Evolutionary conservation across 2,888 invertebrate species (phyloP), one percentile per base, ranked within the genome.

Genomic region (Pegoplata infirma): DNA sequence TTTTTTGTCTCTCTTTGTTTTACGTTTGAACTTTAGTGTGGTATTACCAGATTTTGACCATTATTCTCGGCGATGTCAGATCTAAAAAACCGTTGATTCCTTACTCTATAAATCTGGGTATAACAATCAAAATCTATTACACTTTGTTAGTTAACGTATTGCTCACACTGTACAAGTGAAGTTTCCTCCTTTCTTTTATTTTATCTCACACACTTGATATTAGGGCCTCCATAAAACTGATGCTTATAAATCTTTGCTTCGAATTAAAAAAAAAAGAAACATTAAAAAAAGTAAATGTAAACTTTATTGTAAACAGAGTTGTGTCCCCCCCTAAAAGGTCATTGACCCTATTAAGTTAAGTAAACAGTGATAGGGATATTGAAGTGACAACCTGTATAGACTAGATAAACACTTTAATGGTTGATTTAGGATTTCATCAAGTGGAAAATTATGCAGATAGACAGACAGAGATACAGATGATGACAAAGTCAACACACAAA

Each of bases 401-500:
- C 21, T 10, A 51, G 19, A 40, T 40, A 55, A 72, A 63, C 67
- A 74, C 74, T 74, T 74, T 61, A 59, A 74, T 67, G 74, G 53
- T 55, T 74, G 67, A 74, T 74, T 74, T 67, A 74, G 67, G 66
- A 59, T 67, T 51, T 23, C 67, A 55, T 74, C 67, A 74, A 59
- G 67, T 51, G 63, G 51, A 74, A 74, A 74, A 74, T 74, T 46
- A 61, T 74, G 46, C 32, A 61, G 59, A 53, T 53, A n/a, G n/a
- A n/a, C n/a, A n/a, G n/a, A n/a, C n/a, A n/a, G n/a, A n/a, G 53
- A 61, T 28, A 59, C 28, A 8, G 55, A 47, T 47, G 51, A 51
- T 53, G 51, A 61, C 28, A 61, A 55, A 14, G 58, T 58, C 58
- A 47, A 23, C 58, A 51, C 58, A 51, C 21, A 12, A 55, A 55